These are phyloP conservation scores for Vidua macroura DNA, from an alignment of 2,113 vertebrate genomes.

Conservation along the genomic window DNA sequence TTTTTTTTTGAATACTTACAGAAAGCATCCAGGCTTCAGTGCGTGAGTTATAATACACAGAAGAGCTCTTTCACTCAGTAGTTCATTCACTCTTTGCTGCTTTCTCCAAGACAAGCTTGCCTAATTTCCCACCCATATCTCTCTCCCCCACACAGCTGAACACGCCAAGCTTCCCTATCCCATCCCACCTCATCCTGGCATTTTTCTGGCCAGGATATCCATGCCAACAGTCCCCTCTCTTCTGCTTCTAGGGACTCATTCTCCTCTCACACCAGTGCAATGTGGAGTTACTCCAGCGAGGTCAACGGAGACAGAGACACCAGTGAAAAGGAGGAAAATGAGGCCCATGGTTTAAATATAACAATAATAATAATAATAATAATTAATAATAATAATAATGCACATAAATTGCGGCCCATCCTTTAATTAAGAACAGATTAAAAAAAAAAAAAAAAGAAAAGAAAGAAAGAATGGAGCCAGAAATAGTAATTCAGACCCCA, in stretches of 20 bases:
- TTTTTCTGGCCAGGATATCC: neutral
- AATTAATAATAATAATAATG: constrained; percentile 48
- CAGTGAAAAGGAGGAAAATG: constrained; percentile 41
- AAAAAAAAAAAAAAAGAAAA: neutral
- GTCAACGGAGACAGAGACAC: constrained; percentile 55
- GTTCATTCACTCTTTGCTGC: constrained; percentile 80
- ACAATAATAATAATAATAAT: constrained; percentile 35
- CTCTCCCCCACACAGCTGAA: neutral
- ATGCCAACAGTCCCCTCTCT: neutral
- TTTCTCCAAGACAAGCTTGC: neutral
- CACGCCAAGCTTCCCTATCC: neutral
- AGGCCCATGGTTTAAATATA: constrained; percentile 58
- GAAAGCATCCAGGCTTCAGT: constrained; percentile 85
- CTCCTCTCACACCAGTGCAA: constrained; percentile 63
- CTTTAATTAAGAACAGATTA: neutral
- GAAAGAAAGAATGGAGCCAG: neutral
- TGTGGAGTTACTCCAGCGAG: constrained; percentile 44
- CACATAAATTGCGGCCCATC: neutral
- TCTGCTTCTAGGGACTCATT: constrained; percentile 57
- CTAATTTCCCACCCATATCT: neutral
- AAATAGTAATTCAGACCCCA: neutral
- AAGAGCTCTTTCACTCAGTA: constrained; percentile 89
- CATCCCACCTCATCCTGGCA: neutral
- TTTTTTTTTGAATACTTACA: constrained; percentile 78
- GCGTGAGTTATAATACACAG: constrained; percentile 81